These are phyloP conservation scores for Hydrochoerus hydrochaeris DNA, from an alignment of 2,113 vertebrate genomes.

Conservation along the genomic window DNA sequence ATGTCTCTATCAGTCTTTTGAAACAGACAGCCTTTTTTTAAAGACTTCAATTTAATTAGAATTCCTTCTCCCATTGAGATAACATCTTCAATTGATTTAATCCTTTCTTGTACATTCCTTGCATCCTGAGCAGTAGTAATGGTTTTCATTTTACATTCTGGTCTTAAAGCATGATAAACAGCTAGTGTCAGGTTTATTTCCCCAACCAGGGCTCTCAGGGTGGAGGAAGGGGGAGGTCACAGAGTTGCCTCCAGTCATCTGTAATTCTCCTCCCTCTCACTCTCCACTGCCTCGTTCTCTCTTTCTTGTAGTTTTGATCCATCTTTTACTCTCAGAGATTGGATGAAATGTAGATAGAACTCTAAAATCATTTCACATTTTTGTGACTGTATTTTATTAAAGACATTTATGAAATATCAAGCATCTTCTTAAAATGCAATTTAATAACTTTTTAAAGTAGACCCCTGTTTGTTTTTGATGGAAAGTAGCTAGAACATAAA, in stretches of 20 bases:
- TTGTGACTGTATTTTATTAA: conserved; percentile 52
- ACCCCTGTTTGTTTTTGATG: background rate
- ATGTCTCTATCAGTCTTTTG: conserved; percentile 79
- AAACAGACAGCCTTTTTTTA: conserved; percentile 62
- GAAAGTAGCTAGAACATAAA: conserved; percentile 18
- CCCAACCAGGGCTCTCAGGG: conserved; percentile 74
- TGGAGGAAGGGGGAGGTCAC: conserved; percentile 69
- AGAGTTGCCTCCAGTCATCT: conserved; percentile 70
- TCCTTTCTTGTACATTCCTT: conserved; percentile 81
- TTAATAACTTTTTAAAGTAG: conserved; percentile 1
- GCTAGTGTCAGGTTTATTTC: conserved; percentile 83
- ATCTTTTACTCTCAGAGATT: conserved; percentile 62
- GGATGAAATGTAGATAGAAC: conserved; percentile 61
- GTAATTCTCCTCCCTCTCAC: conserved; percentile 44
- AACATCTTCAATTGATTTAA: conserved; percentile 88
- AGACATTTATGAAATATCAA: conserved; percentile 59
- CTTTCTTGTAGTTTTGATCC: background rate
- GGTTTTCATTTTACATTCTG: conserved; percentile 86
- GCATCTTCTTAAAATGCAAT: conserved; percentile 56
- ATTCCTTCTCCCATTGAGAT: conserved; percentile 84
- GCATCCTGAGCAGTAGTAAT: conserved; percentile 79
- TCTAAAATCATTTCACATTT: conserved; percentile 62
- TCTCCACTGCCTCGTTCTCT: background rate
- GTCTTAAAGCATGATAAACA: conserved; percentile 83
- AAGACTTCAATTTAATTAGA: conserved; percentile 83